phyloP scores from a whole-genome alignment of 2,113 vertebrate species.

The Bagarius yarrelli region DNA sequence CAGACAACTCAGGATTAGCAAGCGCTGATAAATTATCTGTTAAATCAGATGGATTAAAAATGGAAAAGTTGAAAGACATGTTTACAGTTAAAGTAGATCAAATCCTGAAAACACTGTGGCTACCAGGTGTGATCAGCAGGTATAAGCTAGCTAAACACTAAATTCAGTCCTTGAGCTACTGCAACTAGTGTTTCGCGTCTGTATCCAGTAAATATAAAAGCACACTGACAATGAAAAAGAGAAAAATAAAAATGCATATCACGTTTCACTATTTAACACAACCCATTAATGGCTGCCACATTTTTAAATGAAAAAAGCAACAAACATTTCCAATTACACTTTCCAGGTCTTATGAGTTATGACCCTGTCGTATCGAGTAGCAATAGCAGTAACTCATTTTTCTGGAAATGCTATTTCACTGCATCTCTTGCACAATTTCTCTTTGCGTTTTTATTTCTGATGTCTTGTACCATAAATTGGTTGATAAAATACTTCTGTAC shows the following conservation, averaged over 20 bases:
- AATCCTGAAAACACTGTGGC: neutral
- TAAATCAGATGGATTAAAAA: neutral
- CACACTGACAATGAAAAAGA: neutral
- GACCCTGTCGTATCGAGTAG: too few species aligned
- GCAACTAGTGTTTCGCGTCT: neutral
- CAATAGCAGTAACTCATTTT: too few species aligned
- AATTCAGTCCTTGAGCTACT: neutral
- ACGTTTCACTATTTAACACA: too few species aligned
- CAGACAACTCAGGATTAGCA: neutral
- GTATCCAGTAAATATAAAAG: neutral
- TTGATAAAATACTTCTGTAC: too few species aligned
- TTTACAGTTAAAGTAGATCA: neutral
- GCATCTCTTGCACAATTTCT: too few species aligned
- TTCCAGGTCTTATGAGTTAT: too few species aligned
- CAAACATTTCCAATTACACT: too few species aligned
- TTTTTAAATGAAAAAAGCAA: too few species aligned
- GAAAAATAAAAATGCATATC: neutral
- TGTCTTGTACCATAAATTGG: too few species aligned
- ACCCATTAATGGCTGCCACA: too few species aligned
- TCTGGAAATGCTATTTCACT: too few species aligned
- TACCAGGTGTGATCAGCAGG: neutral
- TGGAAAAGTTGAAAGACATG: neutral
- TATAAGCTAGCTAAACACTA: neutral
- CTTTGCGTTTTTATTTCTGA: too few species aligned
- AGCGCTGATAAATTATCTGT: neutral